These are phyloP conservation scores for Oplegnathus fasciatus DNA, from an alignment of 2,113 vertebrate genomes.

Conservation along the genomic window DNA sequence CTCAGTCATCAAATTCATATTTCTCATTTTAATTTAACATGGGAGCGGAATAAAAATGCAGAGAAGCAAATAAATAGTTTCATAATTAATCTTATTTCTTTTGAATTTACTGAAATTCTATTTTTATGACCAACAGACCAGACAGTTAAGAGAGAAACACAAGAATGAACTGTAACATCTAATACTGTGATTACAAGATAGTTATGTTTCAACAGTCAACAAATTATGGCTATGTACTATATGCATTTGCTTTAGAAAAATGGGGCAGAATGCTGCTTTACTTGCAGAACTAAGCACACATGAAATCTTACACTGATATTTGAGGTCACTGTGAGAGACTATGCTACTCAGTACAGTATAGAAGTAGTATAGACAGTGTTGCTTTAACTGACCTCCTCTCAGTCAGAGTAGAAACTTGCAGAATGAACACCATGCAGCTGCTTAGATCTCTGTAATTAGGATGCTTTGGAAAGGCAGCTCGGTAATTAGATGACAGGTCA, in stretches of 20 bases:
- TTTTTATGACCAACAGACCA: slow-evolving; percentile 1
- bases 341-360: neutral
- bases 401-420: slow-evolving; percentile 32
- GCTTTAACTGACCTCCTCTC: slow-evolving; percentile 35
- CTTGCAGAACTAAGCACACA: neutral
- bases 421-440: slow-evolving; percentile 71
- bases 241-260: neutral
- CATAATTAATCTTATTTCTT: neutral
- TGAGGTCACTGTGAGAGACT: neutral
- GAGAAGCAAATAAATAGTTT: neutral
- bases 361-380: neutral
- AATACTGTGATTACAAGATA: neutral
- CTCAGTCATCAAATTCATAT: neutral
- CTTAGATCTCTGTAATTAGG: slow-evolving; percentile 70
- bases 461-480: slow-evolving; percentile 64
- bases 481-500: slow-evolving; percentile 77
- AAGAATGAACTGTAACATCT: neutral
- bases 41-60: neutral
- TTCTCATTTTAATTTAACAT: neutral
- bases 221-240: neutral
- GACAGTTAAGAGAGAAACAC: neutral
- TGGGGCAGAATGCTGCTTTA: neutral
- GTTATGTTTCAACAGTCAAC: neutral
- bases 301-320: neutral
- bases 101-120: neutral